phyloP scores from a whole-genome alignment of 2,888 invertebrate genomes.

The Ophion ellenae region DNA sequence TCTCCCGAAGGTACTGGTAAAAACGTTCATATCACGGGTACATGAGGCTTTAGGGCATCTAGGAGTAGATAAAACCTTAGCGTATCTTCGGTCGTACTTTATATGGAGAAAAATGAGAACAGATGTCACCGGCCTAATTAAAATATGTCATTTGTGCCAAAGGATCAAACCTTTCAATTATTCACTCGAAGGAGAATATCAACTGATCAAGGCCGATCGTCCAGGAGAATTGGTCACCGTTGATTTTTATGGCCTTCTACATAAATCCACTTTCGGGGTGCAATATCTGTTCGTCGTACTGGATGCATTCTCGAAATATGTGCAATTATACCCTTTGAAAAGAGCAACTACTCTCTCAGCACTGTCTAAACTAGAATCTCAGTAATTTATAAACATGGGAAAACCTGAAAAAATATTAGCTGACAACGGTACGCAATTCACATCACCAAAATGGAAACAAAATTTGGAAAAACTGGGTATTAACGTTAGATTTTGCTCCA shows the following conservation, averaged over 20 bases:
- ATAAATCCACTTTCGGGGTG: no score
- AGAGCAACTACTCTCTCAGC: constrained; percentile 39
- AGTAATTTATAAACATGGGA: constrained; percentile 41
- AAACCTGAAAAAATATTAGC: constrained; percentile 46
- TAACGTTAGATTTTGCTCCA: background rate
- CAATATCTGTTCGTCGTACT: no score
- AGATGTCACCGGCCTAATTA: constrained; percentile 33
- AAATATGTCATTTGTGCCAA: constrained; percentile 58
- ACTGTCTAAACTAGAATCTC: constrained; percentile 42
- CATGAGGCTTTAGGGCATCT: constrained; percentile 60
- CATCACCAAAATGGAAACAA: constrained; percentile 33
- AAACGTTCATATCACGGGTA: no score
- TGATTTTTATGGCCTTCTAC: no score
- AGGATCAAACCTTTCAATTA: constrained; percentile 32
- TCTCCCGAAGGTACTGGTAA: no score
- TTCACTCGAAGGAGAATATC: constrained; percentile 31
- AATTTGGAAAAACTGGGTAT: constrained; percentile 1
- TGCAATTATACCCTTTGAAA: no score
- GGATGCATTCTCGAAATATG: no score
- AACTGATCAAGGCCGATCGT: constrained; percentile 18
- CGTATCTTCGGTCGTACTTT: constrained; percentile 59
- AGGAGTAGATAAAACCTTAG: constrained; percentile 59
- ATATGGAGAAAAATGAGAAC: background rate
- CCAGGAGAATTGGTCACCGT: constrained; percentile 52
- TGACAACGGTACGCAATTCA: constrained; percentile 63